phyloP scores from a whole-genome alignment of 2,797 vertebrate genomes.

The Crax fasciolata region DNA sequence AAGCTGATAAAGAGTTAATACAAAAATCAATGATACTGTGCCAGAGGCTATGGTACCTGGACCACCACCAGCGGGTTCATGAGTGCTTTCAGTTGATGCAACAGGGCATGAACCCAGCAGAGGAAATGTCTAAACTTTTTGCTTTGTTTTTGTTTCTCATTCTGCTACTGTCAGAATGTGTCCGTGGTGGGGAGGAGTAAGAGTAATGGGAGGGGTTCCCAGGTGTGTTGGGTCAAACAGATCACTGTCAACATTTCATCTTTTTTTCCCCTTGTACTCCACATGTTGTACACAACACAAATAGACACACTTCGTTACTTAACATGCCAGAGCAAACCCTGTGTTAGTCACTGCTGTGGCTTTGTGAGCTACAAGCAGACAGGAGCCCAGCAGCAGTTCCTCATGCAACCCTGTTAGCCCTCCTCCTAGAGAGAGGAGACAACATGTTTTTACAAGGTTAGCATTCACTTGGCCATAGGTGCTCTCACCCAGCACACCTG shows the following conservation, averaged over 20 bases:
- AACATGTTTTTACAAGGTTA: background rate
- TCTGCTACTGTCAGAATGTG: background rate
- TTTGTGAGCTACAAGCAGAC: background rate
- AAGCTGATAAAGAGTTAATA: background rate
- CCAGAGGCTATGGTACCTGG: fast-evolving
- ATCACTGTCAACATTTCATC: background rate
- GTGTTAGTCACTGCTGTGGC: fast-evolving
- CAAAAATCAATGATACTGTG: background rate
- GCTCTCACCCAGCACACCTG: background rate
- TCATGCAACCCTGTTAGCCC: background rate
- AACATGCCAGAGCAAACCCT: background rate
- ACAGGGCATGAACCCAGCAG: background rate
- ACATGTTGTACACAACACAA: background rate
- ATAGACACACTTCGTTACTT: background rate
- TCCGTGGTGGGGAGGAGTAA: background rate
- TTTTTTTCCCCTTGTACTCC: background rate
- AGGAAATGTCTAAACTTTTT: background rate
- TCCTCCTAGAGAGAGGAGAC: background rate
- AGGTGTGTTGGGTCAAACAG: background rate
- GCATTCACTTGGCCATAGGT: background rate
- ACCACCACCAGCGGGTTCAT: background rate
- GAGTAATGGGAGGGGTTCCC: background rate
- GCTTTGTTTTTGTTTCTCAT: background rate
- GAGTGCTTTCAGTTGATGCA: background rate
- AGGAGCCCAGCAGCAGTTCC: background rate